Conservation (phyloP, 1,140 invertebrate species). For the Agrilus planipennis region DNA sequence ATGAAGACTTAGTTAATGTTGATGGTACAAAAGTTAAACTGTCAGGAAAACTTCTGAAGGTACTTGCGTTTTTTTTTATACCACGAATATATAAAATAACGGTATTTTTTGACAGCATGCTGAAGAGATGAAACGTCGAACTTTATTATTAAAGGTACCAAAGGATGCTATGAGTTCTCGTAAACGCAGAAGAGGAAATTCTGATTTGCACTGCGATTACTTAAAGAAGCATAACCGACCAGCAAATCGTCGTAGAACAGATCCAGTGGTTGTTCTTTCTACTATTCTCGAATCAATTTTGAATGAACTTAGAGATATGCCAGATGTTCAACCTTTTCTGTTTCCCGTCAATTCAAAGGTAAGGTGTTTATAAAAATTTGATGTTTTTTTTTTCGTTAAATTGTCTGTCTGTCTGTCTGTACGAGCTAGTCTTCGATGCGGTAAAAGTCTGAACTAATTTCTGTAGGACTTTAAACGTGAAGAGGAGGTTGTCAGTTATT, state of each 20-base stretch:
- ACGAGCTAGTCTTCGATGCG: too few relatives aligned
- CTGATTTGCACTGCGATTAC: slow-evolving; percentile 83
- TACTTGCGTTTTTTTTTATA: slow-evolving; percentile 29
- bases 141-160: slow-evolving; percentile 73
- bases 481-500: too few relatives aligned
- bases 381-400: too few relatives aligned
- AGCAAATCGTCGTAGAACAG: slow-evolving; percentile 86
- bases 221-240: slow-evolving; percentile 76
- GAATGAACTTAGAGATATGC: slow-evolving; percentile 86
- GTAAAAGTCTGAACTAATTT: too few relatives aligned
- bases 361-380: too few relatives aligned
- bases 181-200: slow-evolving; percentile 52
- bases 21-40: slow-evolving; percentile 84
- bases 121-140: slow-evolving; percentile 66
- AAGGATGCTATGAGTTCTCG: slow-evolving; percentile 60
- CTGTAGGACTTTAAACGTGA: too few relatives aligned
- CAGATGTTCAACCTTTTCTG: slow-evolving; percentile 85
- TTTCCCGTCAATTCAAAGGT: slow-evolving; percentile 91
- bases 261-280: slow-evolving; percentile 91
- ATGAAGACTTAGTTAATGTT: slow-evolving; percentile 81
- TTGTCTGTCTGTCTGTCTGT: too few relatives aligned
- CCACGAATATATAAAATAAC: background rate
- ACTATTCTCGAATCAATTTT: slow-evolving; percentile 87
- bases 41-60: slow-evolving; percentile 69
- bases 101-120: slow-evolving; percentile 48